Percentiles rank a stretch among this genome's conserved stretches.
Conservation (phyloP, 2,797 vertebrate species). For the Leuciscus waleckii region DNA sequence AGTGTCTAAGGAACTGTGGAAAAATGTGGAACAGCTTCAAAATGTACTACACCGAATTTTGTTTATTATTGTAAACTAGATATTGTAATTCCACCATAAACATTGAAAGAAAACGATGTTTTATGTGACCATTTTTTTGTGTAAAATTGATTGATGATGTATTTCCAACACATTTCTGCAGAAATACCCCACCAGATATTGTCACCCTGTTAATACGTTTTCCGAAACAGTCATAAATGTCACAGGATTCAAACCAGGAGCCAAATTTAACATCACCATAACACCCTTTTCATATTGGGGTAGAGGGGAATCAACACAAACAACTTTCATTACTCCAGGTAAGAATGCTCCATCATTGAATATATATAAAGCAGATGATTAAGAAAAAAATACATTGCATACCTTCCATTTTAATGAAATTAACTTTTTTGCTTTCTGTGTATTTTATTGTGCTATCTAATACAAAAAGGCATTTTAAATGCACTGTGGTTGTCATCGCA, state of each 20-base stretch:
- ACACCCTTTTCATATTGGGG: constrained; percentile 81
- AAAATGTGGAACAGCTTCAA: not conserved
- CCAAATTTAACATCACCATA: constrained; percentile 75
- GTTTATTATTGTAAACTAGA: not conserved
- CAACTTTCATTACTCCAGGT: constrained; percentile 73
- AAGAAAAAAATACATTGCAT: not conserved
- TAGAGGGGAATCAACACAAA: constrained; percentile 69
- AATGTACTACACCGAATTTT: constrained; percentile 28
- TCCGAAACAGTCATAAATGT: constrained; percentile 67
- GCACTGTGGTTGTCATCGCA: constrained; percentile 30
- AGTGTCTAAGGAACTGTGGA: constrained; percentile 63
- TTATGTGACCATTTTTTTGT: not conserved
- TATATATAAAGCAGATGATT: not conserved
- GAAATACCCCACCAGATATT: constrained; percentile 54
- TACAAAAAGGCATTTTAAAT: not conserved
- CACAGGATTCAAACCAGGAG: constrained; percentile 71
- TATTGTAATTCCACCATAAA: not conserved
- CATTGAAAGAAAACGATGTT: not conserved
- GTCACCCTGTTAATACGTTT: constrained; percentile 59
- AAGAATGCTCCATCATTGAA: constrained; percentile 42
- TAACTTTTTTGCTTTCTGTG: no score
- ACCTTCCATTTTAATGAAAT: not conserved
- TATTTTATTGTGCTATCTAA: not conserved
- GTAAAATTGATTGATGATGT: not conserved
- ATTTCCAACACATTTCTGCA: constrained; percentile 26